Evolutionary conservation across 2,113 vertebrate species (phyloP), one percentile per base, ranked within the genome.

Genomic region (Thamnaconus septentrionalis): DNA sequence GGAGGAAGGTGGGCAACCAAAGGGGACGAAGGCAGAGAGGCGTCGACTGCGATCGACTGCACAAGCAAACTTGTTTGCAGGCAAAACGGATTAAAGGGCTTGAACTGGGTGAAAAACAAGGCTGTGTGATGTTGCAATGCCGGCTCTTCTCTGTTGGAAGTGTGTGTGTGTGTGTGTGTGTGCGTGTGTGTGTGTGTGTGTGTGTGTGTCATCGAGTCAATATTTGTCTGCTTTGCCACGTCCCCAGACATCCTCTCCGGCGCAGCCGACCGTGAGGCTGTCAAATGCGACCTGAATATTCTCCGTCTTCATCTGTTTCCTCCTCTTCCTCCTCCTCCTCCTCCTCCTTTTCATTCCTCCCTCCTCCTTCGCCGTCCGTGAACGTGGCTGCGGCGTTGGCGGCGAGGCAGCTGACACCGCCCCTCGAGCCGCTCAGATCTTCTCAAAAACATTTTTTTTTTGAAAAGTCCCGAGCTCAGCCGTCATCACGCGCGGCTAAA

Each of bases 251-350:
- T 88, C 89, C 76, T 73, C 80, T 81, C 76, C 83, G 75, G 84
- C 45, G 86, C 88, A 88, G 70, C 87, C 87, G 88, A 90, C 86
- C 85, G 85, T 89, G 87, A 89, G 89, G 85, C 85, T 92, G 88
- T 92, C 85, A 87, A 84, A 86, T 82, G 85, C 81, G 89, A 86
- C 88, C 87, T 83, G 88, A 89, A 91, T 89, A 87, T 90, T 88
- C 85, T 89, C 85, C 85, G 80, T 87, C 86, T 88, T 81, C 80
- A 85, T 90, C 85, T 81, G 71, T 76, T 78, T 82, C 79, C 67
- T 77, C 66, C 69, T 69, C 66, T 69, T 70, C 78, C 79, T 68
- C 69, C 66, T 74, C 78, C 73, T 52, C 31, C 80, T 66, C 83
- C 75, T 73, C 63, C 78, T 78, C 66, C 79, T 76, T 83, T 79